Evolutionary conservation across 2,797 vertebrate species (phyloP).

Genomic region (Anniella stebbinsi): DNA sequence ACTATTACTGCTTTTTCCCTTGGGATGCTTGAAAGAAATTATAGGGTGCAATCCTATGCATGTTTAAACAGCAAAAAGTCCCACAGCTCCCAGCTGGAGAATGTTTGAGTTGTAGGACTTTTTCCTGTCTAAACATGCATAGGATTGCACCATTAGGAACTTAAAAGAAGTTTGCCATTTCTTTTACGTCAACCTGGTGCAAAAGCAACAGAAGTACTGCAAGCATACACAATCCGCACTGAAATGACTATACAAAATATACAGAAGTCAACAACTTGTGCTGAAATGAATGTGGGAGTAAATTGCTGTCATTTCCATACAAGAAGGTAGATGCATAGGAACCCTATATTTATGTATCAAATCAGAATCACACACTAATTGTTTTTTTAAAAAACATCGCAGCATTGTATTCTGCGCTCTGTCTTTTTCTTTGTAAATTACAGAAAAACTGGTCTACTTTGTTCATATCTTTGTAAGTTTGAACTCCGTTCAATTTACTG

Average conservation of each 20-base stretch:
- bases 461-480: conserved; percentile 13
- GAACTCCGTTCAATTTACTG: conserved; percentile 26
- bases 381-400: background rate
- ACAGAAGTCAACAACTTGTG: too few relatives aligned
- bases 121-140: too few relatives aligned
- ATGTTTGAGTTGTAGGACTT: too few relatives aligned
- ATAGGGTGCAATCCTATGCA: too few relatives aligned
- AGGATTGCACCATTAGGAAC: background rate
- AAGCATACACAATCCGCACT: too few relatives aligned
- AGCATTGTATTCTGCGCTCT: background rate
- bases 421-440: background rate
- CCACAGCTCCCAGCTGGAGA: too few relatives aligned
- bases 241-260: background rate
- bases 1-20: background rate
- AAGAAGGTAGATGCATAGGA: background rate
- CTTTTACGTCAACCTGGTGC: background rate
- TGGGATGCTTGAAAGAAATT: background rate
- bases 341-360: conserved; percentile 10
- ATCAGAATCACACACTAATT: conserved; percentile 26
- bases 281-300: background rate
- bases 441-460: conserved; percentile 2
- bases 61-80: too few relatives aligned
- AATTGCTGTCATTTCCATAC: background rate
- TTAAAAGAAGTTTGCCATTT: background rate
- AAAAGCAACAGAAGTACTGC: background rate